These are phyloP conservation scores for Hippopotamyrus pictus DNA, from an alignment of 2,797 vertebrate genomes.

Conservation along the genomic window DNA sequence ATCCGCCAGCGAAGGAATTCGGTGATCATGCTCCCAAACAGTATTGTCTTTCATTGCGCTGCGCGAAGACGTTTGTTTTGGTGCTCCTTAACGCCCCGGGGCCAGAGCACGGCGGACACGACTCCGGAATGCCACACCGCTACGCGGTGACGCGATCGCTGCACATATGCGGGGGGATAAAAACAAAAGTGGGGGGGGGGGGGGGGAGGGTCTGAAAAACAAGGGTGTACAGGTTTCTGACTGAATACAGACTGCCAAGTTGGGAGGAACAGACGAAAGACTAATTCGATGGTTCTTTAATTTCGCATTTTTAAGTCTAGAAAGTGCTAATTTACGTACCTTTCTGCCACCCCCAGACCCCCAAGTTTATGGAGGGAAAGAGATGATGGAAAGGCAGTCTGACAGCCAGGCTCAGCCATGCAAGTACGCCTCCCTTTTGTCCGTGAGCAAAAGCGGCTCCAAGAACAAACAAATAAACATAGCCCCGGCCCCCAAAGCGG, in stretches of 20 bases:
- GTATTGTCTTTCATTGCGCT: conserved; percentile 68
- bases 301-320: conserved; percentile 32
- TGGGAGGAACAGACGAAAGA: conserved; percentile 32
- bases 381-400: neutral
- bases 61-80: conserved; percentile 67
- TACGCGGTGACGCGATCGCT: neutral
- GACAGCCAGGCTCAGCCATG: neutral
- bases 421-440: neutral
- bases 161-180: neutral
- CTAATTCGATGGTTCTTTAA: conserved; percentile 31
- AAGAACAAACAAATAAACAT: neutral
- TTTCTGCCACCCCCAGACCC: conserved; percentile 10
- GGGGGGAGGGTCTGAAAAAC: conserved; percentile 24
- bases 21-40: conserved; percentile 66
- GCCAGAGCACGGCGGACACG: conserved; percentile 49
- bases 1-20: conserved; percentile 58
- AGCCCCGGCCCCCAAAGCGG: neutral
- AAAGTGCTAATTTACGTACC: conserved; percentile 28
- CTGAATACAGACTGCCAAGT: conserved; percentile 32
- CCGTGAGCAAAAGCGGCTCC: neutral
- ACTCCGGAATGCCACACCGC: neutral
- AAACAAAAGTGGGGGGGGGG: neutral
- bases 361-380: conserved; percentile 12
- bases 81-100: conserved; percentile 63
- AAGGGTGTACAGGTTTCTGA: conserved; percentile 26